A percentile compares a stretch with the other conserved stretches of the same genome.
Evolutionary conservation across 1,140 invertebrate genomes (phyloP).

Genomic region (Caenorhabditis briggsae): DNA sequence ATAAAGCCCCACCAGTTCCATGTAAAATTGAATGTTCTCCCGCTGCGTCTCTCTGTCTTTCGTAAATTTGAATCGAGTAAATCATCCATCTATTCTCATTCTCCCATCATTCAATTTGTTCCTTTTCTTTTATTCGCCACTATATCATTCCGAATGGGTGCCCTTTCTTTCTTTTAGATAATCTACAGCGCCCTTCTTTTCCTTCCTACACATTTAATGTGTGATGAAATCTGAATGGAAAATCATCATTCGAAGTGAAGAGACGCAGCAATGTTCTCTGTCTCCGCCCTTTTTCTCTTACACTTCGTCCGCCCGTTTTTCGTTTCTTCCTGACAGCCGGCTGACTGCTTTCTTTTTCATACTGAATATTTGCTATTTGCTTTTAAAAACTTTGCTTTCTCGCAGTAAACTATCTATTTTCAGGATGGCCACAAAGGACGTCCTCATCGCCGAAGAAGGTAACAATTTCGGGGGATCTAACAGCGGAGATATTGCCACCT

Average conservation of each 20-base stretch:
- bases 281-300: constrained; percentile 26
- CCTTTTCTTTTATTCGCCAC: background rate
- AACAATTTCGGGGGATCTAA: background rate
- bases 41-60: too few species aligned
- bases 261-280: constrained; percentile 21
- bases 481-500: constrained; percentile 8
- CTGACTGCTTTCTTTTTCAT: background rate
- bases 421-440: constrained; percentile 53
- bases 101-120: too few species aligned
- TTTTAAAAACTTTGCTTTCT: background rate
- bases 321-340: constrained; percentile 11
- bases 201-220: constrained; percentile 28
- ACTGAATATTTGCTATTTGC: background rate
- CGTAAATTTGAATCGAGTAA: constrained; percentile 2
- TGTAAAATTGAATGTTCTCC: too few species aligned
- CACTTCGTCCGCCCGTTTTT: constrained; percentile 48
- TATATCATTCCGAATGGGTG: constrained; percentile 42
- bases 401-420: background rate
- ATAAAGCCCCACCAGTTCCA: too few species aligned
- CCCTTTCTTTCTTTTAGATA: constrained; percentile 21
- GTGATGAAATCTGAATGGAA: constrained; percentile 16
- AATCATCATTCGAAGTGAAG: background rate
- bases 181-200: constrained; percentile 16
- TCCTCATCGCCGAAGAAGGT: constrained; percentile 51
- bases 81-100: background rate